These are phyloP conservation scores for Nothura maculosa DNA, from an alignment of 2,797 vertebrate genomes.

Conservation along the genomic window DNA sequence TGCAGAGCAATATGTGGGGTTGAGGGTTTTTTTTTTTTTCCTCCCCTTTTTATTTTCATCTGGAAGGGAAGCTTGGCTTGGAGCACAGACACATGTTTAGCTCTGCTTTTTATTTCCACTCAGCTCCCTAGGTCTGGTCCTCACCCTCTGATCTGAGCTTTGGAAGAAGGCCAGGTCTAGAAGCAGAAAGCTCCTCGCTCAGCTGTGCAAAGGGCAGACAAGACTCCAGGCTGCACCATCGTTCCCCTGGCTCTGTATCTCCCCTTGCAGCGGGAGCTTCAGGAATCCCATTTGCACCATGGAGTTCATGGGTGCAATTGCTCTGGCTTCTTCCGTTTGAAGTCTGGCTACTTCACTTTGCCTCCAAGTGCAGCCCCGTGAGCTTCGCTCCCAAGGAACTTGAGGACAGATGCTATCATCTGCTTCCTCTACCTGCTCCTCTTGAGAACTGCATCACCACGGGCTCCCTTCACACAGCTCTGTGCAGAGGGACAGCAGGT, in stretches of 20 bases:
- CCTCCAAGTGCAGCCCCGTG: too few species aligned
- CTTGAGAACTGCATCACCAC: background rate
- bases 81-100: background rate
- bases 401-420: background rate
- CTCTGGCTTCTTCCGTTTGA: background rate
- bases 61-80: background rate
- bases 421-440: background rate
- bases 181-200: background rate
- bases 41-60: background rate
- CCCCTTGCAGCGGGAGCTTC: too few species aligned
- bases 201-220: background rate
- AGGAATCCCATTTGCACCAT: background rate
- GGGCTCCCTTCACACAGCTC: background rate
- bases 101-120: background rate
- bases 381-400: background rate
- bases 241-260: background rate
- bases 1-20: fast-evolving
- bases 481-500: fast-evolving
- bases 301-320: background rate
- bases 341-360: background rate
- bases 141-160: background rate
- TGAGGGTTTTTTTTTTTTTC: fast-evolving
- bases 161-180: background rate
- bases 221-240: background rate
- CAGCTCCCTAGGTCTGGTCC: background rate